Evolutionary conservation across 1,140 invertebrate genomes (phyloP), one percentile per base, ranked within the genome.

Genomic region (Myzus persicae): DNA sequence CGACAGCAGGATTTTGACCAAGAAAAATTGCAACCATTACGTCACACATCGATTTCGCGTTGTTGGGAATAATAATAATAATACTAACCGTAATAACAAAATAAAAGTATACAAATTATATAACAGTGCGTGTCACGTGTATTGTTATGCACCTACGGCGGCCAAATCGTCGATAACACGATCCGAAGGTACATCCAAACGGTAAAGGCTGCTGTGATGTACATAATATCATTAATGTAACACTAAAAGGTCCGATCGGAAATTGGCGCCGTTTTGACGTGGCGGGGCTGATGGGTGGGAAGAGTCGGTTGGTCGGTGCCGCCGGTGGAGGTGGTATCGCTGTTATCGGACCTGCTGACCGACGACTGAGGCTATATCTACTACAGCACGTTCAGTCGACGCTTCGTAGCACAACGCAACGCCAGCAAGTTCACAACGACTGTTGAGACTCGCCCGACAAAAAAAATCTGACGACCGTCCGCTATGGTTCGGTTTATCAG

Each of bases 401-500:
- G 46, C 44, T 89, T 89, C 20, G 40, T 36, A 89, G 87, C 87
- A 89, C 46, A 51, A 7, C 46, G 87, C n/a, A 22, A 38, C 36
- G 48, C 46, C 36, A 38, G 18, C n/a, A 38, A 89, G 87, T 51
- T 51, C 20, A 36, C 46, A 24, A 51, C 87, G 1, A 38, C 46
- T 26, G 87, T 89, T 38, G 87, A 89, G 87, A 51, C 44, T 89
- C n/a, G n/a, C 9, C 22, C 36, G 14, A 67, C n/a, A 44, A 67
- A n/a, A 67, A n/a, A n/a, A 76, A n/a, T 76, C 87, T 38, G 18
- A 38, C 31, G 24, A 36, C 44, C 85, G 48, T 48, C n/a, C 44
- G 40, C 20, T 8, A 89, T 89, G 87, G 44, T 89, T 89, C 87
- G 87, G 36, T 51, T 89, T 8, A 44, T n/a, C 59, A n/a, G 40